Conservation (phyloP, 2,888 invertebrate species). For the Latrodectus elegans region DNA sequence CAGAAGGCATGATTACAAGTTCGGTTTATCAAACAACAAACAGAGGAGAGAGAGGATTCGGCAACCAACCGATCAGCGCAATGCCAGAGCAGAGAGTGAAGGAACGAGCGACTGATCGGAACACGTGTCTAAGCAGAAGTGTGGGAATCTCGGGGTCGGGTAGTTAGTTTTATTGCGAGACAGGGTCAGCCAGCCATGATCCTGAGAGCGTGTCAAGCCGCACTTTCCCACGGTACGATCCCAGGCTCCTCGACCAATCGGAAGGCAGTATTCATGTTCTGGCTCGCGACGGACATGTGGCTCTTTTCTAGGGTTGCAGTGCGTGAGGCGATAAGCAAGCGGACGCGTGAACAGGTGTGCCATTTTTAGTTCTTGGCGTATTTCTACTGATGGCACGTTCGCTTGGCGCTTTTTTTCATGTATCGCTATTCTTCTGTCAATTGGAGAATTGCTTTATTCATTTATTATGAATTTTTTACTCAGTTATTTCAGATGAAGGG, state of each 20-base stretch:
- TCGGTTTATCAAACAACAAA: neutral
- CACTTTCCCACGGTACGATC: constrained; percentile 66
- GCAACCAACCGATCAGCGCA: neutral
- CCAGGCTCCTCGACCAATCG: constrained; percentile 55
- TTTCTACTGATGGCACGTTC: neutral
- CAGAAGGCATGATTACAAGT: constrained; percentile 62
- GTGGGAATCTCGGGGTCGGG: constrained; percentile 45
- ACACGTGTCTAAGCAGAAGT: constrained; percentile 49
- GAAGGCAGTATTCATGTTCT: constrained; percentile 42
- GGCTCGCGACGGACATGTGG: constrained; percentile 69
- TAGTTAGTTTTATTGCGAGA: constrained; percentile 37
- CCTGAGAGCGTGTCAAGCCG: constrained; percentile 60
- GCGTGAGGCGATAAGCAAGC: constrained; percentile 31
- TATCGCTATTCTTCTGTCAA: neutral
- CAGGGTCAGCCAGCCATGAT: constrained; percentile 62
- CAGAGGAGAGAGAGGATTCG: constrained; percentile 17
- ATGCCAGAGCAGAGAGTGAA: constrained; percentile 11
- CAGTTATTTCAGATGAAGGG: too few species aligned
- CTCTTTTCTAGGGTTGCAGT: constrained; percentile 35
- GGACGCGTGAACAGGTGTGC: constrained; percentile 65
- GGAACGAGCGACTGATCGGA: constrained; percentile 32
- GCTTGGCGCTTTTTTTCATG: neutral
- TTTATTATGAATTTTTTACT: too few species aligned
- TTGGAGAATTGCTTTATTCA: too few species aligned
- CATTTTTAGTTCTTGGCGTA: constrained; percentile 27